Evolutionary conservation across 2,113 vertebrate species (phyloP), one percentile per base, ranked within the genome.

Genomic region (Salvelinus alpinus): DNA sequence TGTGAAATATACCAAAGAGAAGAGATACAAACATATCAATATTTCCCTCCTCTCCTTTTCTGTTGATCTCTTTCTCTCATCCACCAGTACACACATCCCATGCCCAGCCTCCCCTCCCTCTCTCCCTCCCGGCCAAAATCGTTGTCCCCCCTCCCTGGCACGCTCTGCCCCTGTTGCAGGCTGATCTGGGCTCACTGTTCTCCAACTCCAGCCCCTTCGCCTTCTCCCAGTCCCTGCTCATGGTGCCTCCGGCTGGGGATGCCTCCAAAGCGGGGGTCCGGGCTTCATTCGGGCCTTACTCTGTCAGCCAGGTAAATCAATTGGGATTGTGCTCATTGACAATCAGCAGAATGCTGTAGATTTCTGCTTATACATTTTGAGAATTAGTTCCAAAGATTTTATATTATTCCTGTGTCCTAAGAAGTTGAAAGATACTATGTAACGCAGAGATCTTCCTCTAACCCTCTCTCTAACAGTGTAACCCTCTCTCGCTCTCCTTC

Each of bases 131-230:
- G 0, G 88, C 91, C 59, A 81, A 85, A 38, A 82, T 93, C 75
- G 84, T 80, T 0, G 78, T 84, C 2, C 79, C 88, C 34, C 76
- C 84, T n/a, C 65, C 86, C 20, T 92, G 91, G 92, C 75, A 75
- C 60, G 79, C 83, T 74, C 81, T 94, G 16, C 86, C 87, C 13
- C 83, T 94, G 24, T 91, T 88, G 18, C 91, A 92, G 78, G 85
- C 48, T 1, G 88, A 92, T 57, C 72, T 91, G 24, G 90, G 85
- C 34, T 84, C 84, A 67, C 78, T 92, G 27, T 93, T 93, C 75
- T 91, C 90, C 83, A 92, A 92, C 88, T 92, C 88, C 66, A 92
- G 88, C 78, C 93, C 92, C 34, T 92, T 90, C 75, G 81, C 90
- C 65, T 86, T 76, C 76, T 85, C 89, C 12, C 89, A 92, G 77